Conservation (phyloP, 2,113 vertebrate species). For the Phoenicopterus ruber region DNA sequence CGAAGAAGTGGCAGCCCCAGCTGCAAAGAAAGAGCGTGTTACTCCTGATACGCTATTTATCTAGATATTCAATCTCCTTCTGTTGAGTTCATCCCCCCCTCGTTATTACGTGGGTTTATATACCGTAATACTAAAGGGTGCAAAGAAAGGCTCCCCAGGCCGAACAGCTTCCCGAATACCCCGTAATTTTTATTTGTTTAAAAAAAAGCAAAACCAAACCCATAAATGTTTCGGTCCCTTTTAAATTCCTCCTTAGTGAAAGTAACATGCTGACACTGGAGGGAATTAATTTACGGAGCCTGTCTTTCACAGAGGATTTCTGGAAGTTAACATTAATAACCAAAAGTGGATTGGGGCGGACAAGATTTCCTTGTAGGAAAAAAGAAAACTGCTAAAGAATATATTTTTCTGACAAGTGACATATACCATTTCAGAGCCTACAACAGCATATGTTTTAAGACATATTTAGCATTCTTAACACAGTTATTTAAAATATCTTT, state of each 20-base stretch:
- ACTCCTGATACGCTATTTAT: not conserved
- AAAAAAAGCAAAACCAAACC: not conserved
- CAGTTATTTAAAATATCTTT: slow-evolving; percentile 24
- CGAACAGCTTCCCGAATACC: not conserved
- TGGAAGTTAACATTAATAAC: slow-evolving; percentile 39
- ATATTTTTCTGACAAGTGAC: not conserved
- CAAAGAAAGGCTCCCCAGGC: not conserved
- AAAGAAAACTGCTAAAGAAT: not conserved
- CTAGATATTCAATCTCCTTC: not conserved
- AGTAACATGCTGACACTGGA: not conserved
- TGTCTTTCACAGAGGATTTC: not conserved
- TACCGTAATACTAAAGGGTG: not conserved
- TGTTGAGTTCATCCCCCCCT: not conserved
- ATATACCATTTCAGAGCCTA: not conserved
- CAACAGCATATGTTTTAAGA: not conserved
- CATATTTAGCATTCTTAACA: not conserved
- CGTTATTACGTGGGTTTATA: not conserved
- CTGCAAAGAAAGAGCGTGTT: not conserved
- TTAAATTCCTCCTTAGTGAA: slow-evolving; percentile 12
- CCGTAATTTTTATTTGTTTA: not conserved
- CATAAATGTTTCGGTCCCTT: not conserved
- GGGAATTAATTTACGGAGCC: slow-evolving; percentile 25
- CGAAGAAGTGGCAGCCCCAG: not conserved
- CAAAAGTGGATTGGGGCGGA: slow-evolving; percentile 19
- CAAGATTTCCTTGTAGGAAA: slow-evolving; percentile 16